These are phyloP conservation scores for Frankliniella fusca DNA, from an alignment of 2,888 invertebrate genomes.

Conservation along the genomic window DNA sequence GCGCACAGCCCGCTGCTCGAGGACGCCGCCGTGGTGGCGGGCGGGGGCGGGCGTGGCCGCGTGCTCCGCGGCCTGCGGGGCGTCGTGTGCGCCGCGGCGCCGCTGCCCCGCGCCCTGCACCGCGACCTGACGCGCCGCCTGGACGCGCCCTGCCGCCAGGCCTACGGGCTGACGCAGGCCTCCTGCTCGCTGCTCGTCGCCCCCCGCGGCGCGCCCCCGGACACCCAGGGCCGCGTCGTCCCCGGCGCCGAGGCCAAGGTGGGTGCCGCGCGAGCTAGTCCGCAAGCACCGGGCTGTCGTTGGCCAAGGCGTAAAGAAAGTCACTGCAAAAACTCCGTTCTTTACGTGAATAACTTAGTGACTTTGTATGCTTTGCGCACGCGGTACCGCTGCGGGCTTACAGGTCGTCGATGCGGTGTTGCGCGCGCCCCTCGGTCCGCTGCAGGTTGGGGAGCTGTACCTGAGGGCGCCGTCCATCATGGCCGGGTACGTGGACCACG, in stretches of 20 bases:
- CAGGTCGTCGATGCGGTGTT: neutral
- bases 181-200: slow-evolving; percentile 15
- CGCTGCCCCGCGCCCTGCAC: slow-evolving; percentile 20
- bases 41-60: neutral
- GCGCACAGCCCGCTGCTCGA: slow-evolving; percentile 12
- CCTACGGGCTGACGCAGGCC: slow-evolving; percentile 5
- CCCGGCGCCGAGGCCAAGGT: slow-evolving; percentile 15
- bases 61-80: neutral
- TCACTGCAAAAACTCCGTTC: no score
- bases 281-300: no score
- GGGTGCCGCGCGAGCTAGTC: no score
- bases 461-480: slow-evolving; percentile 1
- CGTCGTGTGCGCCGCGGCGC: slow-evolving; percentile 17
- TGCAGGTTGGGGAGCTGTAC: neutral
- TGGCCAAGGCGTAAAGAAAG: no score
- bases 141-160: slow-evolving; percentile 16
- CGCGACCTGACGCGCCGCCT: slow-evolving; percentile 11
- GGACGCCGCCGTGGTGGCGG: slow-evolving; percentile 10
- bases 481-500: neutral
- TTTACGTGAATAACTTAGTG: no score
- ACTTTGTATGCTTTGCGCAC: no score
- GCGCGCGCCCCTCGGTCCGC: neutral
- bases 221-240: neutral
- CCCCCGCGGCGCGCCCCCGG: slow-evolving; percentile 1
- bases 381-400: neutral